Percentiles rank a stretch among this genome's conserved stretches.
These are phyloP conservation scores for Papilio machaon DNA, from an alignment of 1,140 invertebrate genomes.

Conservation along the genomic window DNA sequence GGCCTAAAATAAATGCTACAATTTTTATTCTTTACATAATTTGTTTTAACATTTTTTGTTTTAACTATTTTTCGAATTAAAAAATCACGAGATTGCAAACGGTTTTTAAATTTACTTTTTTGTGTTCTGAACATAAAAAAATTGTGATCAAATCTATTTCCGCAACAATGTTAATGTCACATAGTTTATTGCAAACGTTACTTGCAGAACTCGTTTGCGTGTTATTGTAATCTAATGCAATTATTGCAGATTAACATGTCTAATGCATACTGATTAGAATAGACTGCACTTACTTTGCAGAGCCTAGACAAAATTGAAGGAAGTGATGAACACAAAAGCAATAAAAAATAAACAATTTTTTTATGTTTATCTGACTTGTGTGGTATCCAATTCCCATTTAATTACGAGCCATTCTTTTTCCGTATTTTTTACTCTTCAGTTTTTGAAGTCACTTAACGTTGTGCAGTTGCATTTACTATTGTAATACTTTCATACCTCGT, in stretches of 20 bases:
- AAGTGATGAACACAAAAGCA: background rate
- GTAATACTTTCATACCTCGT: slow-evolving; percentile 53
- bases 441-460: background rate
- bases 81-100: too few relatives aligned
- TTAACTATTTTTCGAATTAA: too few relatives aligned
- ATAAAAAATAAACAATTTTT: too few relatives aligned
- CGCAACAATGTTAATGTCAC: background rate
- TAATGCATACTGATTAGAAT: slow-evolving; percentile 3
- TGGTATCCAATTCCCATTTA: too few relatives aligned
- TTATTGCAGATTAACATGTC: background rate
- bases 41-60: too few relatives aligned
- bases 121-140: background rate
- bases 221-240: slow-evolving; percentile 15
- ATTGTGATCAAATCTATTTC: slow-evolving; percentile 6
- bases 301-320: background rate
- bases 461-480: background rate
- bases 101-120: background rate
- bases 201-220: slow-evolving; percentile 12
- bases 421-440: background rate
- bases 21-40: too few relatives aligned
- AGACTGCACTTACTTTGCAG: background rate
- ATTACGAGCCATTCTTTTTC: too few relatives aligned
- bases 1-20: too few relatives aligned
- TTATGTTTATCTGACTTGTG: too few relatives aligned
- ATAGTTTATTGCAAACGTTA: background rate